phyloP scores from a whole-genome alignment of 1,140 invertebrate genomes.

The Cataglyphis hispanica region DNA sequence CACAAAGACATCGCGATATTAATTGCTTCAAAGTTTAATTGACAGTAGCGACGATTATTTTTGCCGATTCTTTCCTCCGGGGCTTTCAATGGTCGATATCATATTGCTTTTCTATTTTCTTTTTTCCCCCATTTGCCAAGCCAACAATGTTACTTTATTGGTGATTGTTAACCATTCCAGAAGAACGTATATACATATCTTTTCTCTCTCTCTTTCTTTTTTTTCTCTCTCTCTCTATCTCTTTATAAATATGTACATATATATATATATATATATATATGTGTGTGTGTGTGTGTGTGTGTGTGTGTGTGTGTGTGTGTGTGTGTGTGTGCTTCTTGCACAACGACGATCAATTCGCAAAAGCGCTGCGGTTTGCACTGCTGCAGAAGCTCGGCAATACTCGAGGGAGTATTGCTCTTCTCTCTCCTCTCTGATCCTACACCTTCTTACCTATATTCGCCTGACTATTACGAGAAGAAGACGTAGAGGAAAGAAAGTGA shows the following conservation, averaged over 20 bases:
- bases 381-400: conserved; percentile 22
- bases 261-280: no score
- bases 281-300: no score
- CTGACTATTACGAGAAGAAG: conserved; percentile 5
- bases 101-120: conserved; percentile 65
- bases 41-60: conserved; percentile 55
- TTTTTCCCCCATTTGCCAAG: conserved; percentile 35
- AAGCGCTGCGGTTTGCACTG: conserved; percentile 38
- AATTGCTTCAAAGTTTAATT: conserved; percentile 49
- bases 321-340: neutral
- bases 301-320: no score
- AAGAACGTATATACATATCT: conserved; percentile 16
- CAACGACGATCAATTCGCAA: conserved; percentile 59
- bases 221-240: neutral
- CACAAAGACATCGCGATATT: conserved; percentile 28
- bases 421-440: conserved; percentile 5
- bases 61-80: conserved; percentile 44
- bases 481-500: neutral
- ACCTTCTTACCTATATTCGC: conserved; percentile 31
- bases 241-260: no score
- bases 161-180: conserved; percentile 54
- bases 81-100: conserved; percentile 62
- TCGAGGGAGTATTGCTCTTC: conserved; percentile 10
- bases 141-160: conserved; percentile 59
- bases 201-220: no score